A percentile compares a stretch with the other conserved stretches of the same genome.
These are phyloP conservation scores for Drosophila azteca DNA, from an alignment of 1,140 invertebrate genomes.

Conservation along the genomic window DNA sequence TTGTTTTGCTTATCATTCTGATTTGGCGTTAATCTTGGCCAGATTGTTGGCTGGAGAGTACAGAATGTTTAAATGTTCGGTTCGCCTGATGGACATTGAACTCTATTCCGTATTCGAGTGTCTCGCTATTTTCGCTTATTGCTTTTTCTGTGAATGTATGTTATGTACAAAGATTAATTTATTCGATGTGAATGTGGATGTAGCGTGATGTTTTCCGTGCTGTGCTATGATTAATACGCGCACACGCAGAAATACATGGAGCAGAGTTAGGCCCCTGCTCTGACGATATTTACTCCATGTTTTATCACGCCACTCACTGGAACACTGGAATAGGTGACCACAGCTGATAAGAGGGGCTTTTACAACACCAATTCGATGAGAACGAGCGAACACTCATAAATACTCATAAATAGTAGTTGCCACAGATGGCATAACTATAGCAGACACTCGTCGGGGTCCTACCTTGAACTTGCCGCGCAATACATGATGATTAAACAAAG, in stretches of 20 bases:
- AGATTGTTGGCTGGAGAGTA: too few relatives aligned
- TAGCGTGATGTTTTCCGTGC: slow-evolving; percentile 51
- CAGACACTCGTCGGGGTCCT: neutral
- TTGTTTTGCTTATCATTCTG: too few relatives aligned
- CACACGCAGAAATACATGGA: slow-evolving; percentile 6
- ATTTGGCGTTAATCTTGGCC: too few relatives aligned
- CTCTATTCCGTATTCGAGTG: too few relatives aligned
- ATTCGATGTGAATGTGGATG: neutral
- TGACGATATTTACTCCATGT: slow-evolving; percentile 8
- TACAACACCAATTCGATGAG: slow-evolving; percentile 53
- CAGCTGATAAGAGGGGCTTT: slow-evolving; percentile 51
- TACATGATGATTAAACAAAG: too few relatives aligned
- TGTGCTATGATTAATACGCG: slow-evolving; percentile 33
- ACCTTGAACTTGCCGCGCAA: slow-evolving; percentile 51
- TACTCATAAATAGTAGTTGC: slow-evolving; percentile 49
- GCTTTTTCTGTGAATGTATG: slow-evolving; percentile 6
- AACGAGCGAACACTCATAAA: slow-evolving; percentile 41
- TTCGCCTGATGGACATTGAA: too few relatives aligned
- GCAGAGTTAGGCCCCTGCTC: neutral
- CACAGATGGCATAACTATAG: too few relatives aligned
- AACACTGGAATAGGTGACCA: slow-evolving; percentile 5
- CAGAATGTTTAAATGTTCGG: too few relatives aligned
- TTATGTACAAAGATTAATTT: slow-evolving; percentile 21
- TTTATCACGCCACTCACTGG: slow-evolving; percentile 70
- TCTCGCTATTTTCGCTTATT: too few relatives aligned